These are phyloP conservation scores for Pollicipes pollicipes DNA, from an alignment of 1,140 invertebrate genomes.

Conservation along the genomic window DNA sequence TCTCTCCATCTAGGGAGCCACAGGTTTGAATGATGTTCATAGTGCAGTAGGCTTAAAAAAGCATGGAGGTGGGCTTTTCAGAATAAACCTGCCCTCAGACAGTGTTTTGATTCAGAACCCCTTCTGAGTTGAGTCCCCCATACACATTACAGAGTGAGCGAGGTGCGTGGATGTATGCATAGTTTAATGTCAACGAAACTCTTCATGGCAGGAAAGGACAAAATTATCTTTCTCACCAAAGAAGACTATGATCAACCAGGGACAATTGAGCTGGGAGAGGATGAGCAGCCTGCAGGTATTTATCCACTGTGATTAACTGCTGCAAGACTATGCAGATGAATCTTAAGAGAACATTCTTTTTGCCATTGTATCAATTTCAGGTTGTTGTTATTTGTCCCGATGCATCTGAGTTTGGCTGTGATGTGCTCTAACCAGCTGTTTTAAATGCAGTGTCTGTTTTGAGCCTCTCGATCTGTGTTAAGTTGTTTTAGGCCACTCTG, in stretches of 20 bases:
- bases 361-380: neutral
- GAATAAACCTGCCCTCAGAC: too few relatives aligned
- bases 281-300: constrained; percentile 27
- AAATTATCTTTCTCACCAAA: constrained; percentile 61
- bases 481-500: neutral
- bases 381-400: constrained; percentile 8
- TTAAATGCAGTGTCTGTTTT: neutral
- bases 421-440: constrained; percentile 1
- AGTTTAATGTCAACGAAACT: constrained; percentile 5
- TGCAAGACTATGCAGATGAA: constrained; percentile 7
- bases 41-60: too few relatives aligned
- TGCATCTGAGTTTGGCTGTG: neutral
- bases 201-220: constrained; percentile 49
- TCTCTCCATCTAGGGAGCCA: too few relatives aligned
- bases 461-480: neutral
- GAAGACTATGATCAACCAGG: constrained; percentile 51
- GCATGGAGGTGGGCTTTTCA: too few relatives aligned
- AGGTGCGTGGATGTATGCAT: too few relatives aligned
- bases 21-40: too few relatives aligned
- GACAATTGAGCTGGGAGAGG: constrained; percentile 46
- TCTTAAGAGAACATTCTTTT: constrained; percentile 32
- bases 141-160: too few relatives aligned
- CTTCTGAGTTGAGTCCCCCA: too few relatives aligned
- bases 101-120: too few relatives aligned
- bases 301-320: neutral